Evolutionary conservation across 2,113 vertebrate genomes (phyloP), one percentile per base, ranked within the genome.

Genomic region (Salvelinus namaycush): DNA sequence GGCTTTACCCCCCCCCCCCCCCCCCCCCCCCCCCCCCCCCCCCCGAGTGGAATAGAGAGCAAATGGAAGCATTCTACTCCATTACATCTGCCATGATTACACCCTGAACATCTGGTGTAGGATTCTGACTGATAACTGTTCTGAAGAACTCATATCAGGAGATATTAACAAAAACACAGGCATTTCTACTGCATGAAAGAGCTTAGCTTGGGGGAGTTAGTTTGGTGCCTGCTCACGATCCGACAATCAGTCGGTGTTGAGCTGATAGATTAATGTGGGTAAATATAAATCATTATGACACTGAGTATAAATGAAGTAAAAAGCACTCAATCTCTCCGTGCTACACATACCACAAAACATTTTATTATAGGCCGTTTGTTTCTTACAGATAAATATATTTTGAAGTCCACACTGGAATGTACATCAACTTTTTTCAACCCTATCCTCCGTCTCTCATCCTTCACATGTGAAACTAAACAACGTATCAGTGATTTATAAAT

Each of bases 41-140:
- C 62, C 88, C 97, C 92, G 95, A 96, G 96, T 96, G 92, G 95
- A 95, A 96, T 96, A 94, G 93, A 96, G 95, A 96, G 97, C 95
- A 95, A 95, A 97, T 96, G 96, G 95, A 96, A 95, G 95, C 96
- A 97, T 96, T 97, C 96, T 96, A 97, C 95, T 95, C 96, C 96
- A 97, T 97, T 97, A 97, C 96, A 95, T 97, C 96, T 96, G 96
- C 97, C 92, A 95, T 95, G 96, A 97, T 97, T 96, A 97, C 96
- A 95, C 93, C 26, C 95, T 92, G 92, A 97, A 97, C 97, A 98
- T 97, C 96, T 97, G 96, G 97, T 94, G 93, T 84, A 2, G 85
- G 68, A 95, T 95, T 94, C 95, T 96, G 96, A 96, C 95, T 94
- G 96, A 95, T 96, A 95, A 95, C 93, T 95, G 94, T 95, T 95